A percentile compares a stretch with the other conserved stretches of the same genome.
phyloP scores from a whole-genome alignment of 2,113 vertebrate species.

The Dipodomys merriami region DNA sequence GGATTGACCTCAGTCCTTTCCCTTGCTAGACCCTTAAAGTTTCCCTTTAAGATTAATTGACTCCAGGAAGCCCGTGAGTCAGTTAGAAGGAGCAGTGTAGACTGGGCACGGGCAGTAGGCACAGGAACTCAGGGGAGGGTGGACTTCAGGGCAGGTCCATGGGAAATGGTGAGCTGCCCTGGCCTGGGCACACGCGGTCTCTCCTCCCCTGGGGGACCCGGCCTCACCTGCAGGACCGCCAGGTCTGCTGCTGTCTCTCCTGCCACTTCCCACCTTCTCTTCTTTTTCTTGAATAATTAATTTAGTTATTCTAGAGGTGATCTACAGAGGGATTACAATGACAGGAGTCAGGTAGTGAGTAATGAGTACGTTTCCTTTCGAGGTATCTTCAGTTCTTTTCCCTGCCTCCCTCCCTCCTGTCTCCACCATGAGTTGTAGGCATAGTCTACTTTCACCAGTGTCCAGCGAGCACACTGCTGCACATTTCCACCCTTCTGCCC shows the following conservation, averaged over 20 bases:
- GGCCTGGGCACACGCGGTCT: neutral
- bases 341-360: too few species aligned
- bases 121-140: neutral
- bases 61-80: neutral
- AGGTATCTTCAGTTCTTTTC: too few species aligned
- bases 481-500: neutral
- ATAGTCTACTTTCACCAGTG: neutral
- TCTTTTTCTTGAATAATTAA: too few species aligned
- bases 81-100: neutral
- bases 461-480: neutral
- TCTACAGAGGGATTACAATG: too few species aligned
- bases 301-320: too few species aligned
- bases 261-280: too few species aligned
- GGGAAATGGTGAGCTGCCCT: too few species aligned
- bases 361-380: too few species aligned
- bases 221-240: neutral
- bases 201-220: neutral
- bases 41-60: neutral
- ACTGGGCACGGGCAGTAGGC: neutral
- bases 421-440: too few species aligned
- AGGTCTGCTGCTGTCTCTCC: neutral
- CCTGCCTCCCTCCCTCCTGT: too few species aligned
- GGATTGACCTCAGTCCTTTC: too few species aligned
- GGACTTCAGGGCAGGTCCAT: accelerated
- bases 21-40: too few species aligned